A percentile compares a stretch with the other conserved stretches of the same genome.
phyloP scores from a whole-genome alignment of 2,888 invertebrate species.

The Hipparchia sbordonii region DNA sequence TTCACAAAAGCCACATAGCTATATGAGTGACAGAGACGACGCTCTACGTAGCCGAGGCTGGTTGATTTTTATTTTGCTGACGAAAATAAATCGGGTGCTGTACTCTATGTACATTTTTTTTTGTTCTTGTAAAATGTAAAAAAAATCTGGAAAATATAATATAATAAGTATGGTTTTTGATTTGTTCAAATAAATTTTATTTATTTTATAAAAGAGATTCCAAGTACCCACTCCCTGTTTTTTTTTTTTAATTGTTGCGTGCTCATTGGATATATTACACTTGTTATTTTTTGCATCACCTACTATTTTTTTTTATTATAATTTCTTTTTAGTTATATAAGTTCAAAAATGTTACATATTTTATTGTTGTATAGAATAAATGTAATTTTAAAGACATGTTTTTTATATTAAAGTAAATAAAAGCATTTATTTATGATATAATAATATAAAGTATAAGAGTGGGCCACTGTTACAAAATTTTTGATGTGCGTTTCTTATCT shows the following conservation, averaged over 20 bases:
- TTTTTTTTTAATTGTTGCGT: constrained; percentile 1
- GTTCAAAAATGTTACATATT: constrained; percentile 15
- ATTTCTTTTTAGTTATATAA: constrained; percentile 3
- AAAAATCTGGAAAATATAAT: no score
- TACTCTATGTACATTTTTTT: no score
- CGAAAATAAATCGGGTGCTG: no score
- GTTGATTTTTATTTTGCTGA: no score
- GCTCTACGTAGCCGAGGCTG: no score
- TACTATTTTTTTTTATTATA: constrained; percentile 23
- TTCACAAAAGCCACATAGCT: no score
- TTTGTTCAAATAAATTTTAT: no score
- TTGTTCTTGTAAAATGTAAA: no score
- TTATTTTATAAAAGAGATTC: no score
- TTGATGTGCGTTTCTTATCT: neutral
- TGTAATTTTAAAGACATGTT: constrained; percentile 16
- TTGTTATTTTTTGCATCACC: constrained; percentile 41
- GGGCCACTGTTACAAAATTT: neutral
- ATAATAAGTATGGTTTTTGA: no score
- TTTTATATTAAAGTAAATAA: constrained; percentile 24
- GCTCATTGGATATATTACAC: constrained; percentile 57
- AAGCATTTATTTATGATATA: constrained; percentile 22
- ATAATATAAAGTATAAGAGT: neutral
- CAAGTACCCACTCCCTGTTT: no score
- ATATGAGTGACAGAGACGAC: no score
- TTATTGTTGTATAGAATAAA: constrained; percentile 28